Base-by-base conservation (phyloP, 2,113 vertebrate genomes). In the Globicephala melas region DNA sequence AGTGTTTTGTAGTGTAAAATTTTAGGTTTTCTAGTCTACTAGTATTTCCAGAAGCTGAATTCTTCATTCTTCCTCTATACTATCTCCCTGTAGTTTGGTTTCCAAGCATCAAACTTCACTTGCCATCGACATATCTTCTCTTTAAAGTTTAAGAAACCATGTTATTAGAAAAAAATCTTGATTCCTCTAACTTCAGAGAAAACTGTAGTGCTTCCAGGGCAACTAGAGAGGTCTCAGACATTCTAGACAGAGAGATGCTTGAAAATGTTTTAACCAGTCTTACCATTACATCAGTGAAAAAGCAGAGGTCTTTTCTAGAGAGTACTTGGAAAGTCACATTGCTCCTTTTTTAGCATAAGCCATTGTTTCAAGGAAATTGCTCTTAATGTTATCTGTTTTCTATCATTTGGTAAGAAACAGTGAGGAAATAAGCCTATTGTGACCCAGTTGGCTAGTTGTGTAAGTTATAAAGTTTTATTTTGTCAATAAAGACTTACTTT, bases 391-490 rank as follows among this genome's bases (percentile, higher is more conserved):
- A 63, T 55, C 65, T 91, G 82, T 89, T 96, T 95, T 55, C 47
- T 94, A 65, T 76, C 62, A 86, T 83, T 76, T 91, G 33, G 74
- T 94, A 84, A 93, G 41, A 96, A 86, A 84, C 6, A 36, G 20
- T 55, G 41, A 96, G 28, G 63, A 95, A 94, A 77, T 68, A 96
- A 94, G 79, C 79, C 55, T 67, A 12, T 31, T n/a, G 23, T 93
- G 73, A 95, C 36, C 47, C 21, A 63, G 47, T n/a, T 97, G 83
- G 68, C 14, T 95, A 79, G 68, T 74, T 92, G 63, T 67, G 0
- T 80, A 92, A 62, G 41, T 95, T 95, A 73, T 91, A 80, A 94
- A 91, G 63, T 93, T 96, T 94, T 93, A 62, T 95, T 94, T 94
- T 95, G 47, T 93, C 89, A 91, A 38, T 84, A 93, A 76, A 91